Evolutionary conservation across 2,888 invertebrate species (phyloP).

Genomic region (Apoda limacodes): DNA sequence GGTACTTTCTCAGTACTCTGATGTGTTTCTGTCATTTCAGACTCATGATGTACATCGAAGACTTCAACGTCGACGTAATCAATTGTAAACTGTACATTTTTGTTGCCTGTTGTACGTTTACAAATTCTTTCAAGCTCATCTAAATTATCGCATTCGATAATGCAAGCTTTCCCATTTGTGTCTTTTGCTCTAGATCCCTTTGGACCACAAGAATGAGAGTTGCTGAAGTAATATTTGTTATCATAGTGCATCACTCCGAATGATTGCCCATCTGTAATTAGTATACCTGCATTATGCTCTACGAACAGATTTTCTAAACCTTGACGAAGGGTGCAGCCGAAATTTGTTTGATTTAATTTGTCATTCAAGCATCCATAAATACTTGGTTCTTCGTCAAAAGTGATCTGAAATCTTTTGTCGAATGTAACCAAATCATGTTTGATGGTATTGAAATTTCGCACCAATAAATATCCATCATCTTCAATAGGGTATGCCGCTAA

Average conservation of each 20-base stretch:
- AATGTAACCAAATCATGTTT: slow-evolving; percentile 1
- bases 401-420: slow-evolving; percentile 1
- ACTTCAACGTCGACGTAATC: too few species aligned
- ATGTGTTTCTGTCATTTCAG: too few species aligned
- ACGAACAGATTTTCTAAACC: background rate
- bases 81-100: too few species aligned
- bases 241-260: slow-evolving; percentile 9
- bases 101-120: background rate
- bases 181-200: slow-evolving; percentile 15
- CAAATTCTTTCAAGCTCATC: background rate
- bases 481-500: slow-evolving; percentile 6
- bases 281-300: background rate
- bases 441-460: too few species aligned
- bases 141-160: background rate
- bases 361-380: slow-evolving; percentile 3
- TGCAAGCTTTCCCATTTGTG: slow-evolving; percentile 1
- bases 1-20: too few species aligned
- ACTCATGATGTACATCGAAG: too few species aligned
- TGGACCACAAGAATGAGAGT: slow-evolving; percentile 22
- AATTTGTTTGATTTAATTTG: background rate
- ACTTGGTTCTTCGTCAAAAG: slow-evolving; percentile 1
- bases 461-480: slow-evolving; percentile 6
- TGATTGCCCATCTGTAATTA: background rate
- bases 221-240: slow-evolving; percentile 18
- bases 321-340: slow-evolving; percentile 2